phyloP scores from a whole-genome alignment of 2,797 vertebrate species.

The Scomberomorus guttatus region DNA sequence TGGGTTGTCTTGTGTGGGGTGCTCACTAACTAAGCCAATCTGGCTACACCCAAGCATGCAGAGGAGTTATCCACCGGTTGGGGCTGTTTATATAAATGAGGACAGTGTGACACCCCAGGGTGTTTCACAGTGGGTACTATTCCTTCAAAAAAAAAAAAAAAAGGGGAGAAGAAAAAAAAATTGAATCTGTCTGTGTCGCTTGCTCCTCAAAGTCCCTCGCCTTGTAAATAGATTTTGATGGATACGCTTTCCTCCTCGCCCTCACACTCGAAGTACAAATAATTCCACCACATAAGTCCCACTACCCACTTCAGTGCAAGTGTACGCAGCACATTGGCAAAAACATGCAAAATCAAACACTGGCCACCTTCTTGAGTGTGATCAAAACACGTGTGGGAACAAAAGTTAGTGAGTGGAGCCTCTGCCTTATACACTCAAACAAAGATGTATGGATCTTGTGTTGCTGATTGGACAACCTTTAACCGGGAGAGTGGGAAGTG shows the following conservation, averaged over 20 bases:
- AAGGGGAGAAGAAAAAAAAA: conserved; percentile 40
- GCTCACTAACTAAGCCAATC: conserved; percentile 83
- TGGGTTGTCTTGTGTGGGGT: conserved; percentile 81
- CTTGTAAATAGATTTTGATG: conserved; percentile 84
- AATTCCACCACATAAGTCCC: conserved; percentile 65
- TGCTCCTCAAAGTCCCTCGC: conserved; percentile 78
- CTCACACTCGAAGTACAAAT: conserved; percentile 75
- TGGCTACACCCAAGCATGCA: conserved; percentile 81
- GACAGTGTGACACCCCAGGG: conserved; percentile 84
- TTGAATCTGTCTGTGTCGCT: conserved; percentile 69
- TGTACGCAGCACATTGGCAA: conserved; percentile 55
- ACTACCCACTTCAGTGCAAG: conserved; percentile 57
- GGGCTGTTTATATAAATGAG: conserved; percentile 84
- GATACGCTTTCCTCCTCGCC: conserved; percentile 75
- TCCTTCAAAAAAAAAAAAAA: conserved; percentile 67
- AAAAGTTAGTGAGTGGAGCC: conserved; percentile 53
- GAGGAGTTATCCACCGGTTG: conserved; percentile 80
- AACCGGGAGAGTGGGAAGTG: conserved; percentile 57
- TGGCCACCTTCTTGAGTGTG: conserved; percentile 57
- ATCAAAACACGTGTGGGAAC: conserved; percentile 67
- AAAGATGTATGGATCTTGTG: conserved; percentile 61
- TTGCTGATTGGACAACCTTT: conserved; percentile 64
- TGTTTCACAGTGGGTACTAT: conserved; percentile 78
- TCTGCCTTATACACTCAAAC: conserved; percentile 34
- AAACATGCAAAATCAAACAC: conserved; percentile 60